Conservation (phyloP, 2,888 invertebrate genomes). For the Calameuta idolon region DNA sequence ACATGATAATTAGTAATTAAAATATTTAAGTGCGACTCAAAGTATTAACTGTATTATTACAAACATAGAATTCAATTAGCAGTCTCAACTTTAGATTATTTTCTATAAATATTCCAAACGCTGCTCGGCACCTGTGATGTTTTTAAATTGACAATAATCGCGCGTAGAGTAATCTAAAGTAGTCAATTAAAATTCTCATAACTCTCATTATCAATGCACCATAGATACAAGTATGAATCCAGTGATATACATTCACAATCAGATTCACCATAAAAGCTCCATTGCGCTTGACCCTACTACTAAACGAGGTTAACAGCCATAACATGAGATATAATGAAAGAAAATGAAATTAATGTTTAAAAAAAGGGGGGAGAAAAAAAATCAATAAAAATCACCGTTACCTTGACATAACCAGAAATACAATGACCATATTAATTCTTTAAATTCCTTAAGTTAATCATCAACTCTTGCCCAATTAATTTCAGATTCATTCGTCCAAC, state of each 20-base stretch:
- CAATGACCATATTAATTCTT: too few species aligned
- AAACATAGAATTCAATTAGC: neutral
- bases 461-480: neutral
- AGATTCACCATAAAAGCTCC: neutral
- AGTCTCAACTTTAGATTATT: neutral
- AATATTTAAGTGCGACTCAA: neutral
- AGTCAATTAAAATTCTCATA: neutral
- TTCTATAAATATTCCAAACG: neutral
- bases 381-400: neutral
- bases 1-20: neutral
- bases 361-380: conserved; percentile 10
- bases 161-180: neutral
- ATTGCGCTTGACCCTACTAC: conserved; percentile 27
- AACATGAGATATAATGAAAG: conserved; percentile 9
- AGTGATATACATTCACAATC: neutral
- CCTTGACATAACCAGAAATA: too few species aligned
- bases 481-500: neutral
- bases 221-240: neutral
- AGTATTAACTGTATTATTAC: neutral
- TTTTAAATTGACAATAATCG: neutral
- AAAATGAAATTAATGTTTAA: conserved; percentile 10
- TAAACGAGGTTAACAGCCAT: conserved; percentile 34
- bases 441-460: neutral
- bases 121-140: neutral
- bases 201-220: neutral